phyloP scores from a whole-genome alignment of 2,797 vertebrate species.

The Phrynocephalus forsythii region DNA sequence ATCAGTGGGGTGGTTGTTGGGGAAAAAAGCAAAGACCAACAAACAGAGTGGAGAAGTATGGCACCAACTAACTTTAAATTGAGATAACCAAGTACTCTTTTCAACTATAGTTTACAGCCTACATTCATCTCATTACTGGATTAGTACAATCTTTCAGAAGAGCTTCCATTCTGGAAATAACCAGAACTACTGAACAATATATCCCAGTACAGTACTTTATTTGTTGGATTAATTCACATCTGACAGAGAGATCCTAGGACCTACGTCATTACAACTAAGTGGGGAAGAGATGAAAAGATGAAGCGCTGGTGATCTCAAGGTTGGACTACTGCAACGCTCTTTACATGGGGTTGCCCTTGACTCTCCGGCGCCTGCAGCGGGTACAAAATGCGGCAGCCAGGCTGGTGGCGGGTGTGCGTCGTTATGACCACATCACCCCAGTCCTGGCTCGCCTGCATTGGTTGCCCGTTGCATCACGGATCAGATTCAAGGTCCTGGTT shows the following conservation, averaged over 20 bases:
- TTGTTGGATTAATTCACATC: not conserved
- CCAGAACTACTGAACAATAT: not conserved
- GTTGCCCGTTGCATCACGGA: too few species aligned
- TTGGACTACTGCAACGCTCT: too few species aligned
- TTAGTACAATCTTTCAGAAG: not conserved
- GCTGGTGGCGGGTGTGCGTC: too few species aligned
- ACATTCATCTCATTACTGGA: not conserved
- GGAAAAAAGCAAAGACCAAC: not conserved
- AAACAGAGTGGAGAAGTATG: not conserved
- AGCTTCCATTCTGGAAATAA: not conserved
- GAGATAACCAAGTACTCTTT: not conserved
- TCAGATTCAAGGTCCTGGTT: too few species aligned
- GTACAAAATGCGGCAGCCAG: too few species aligned
- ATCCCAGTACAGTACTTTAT: not conserved
- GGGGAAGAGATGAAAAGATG: not conserved
- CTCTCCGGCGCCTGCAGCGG: too few species aligned
- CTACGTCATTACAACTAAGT: not conserved
- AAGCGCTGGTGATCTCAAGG: not conserved
- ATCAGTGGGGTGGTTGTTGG: not conserved
- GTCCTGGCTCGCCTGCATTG: too few species aligned
- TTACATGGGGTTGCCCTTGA: too few species aligned
- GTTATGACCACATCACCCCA: too few species aligned
- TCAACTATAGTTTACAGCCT: too few species aligned
- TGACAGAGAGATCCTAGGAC: not conserved
- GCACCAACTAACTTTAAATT: not conserved